Conservation (phyloP, 2,113 vertebrate genomes). For the Hystrix brachyura region DNA sequence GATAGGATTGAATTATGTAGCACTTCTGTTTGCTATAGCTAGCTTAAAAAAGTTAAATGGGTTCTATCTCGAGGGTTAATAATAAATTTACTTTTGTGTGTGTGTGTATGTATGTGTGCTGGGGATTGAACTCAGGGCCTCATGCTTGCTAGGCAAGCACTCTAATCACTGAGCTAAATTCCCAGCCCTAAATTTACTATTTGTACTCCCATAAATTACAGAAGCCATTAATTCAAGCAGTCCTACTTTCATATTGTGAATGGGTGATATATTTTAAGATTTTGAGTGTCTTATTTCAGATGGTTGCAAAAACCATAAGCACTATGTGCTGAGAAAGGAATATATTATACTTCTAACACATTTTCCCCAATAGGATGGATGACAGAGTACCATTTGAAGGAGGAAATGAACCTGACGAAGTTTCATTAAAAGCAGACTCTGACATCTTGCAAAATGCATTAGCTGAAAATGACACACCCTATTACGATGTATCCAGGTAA, state of each 20-base stretch:
- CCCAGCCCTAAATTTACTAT: neutral
- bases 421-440: conserved; percentile 86
- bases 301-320: neutral
- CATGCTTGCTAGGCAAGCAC: too few relatives aligned
- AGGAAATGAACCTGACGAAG: conserved; percentile 87
- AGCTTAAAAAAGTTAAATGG: neutral
- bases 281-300: neutral
- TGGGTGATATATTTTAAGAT: neutral
- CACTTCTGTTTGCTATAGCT: neutral
- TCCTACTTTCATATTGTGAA: neutral
- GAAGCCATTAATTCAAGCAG: neutral
- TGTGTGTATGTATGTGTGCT: too few relatives aligned
- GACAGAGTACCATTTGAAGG: conserved; percentile 87
- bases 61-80: neutral
- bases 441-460: conserved; percentile 88
- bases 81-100: neutral
- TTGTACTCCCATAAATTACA: neutral
- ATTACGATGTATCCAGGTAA: conserved; percentile 91
- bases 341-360: neutral
- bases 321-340: neutral
- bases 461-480: conserved; percentile 90
- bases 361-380: conserved; percentile 85
- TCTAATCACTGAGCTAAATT: too few relatives aligned
- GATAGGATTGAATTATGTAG: neutral
- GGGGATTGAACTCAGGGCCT: too few relatives aligned